Conservation (phyloP, 1,140 invertebrate genomes). For the Caenorhabditis briggsae region DNA sequence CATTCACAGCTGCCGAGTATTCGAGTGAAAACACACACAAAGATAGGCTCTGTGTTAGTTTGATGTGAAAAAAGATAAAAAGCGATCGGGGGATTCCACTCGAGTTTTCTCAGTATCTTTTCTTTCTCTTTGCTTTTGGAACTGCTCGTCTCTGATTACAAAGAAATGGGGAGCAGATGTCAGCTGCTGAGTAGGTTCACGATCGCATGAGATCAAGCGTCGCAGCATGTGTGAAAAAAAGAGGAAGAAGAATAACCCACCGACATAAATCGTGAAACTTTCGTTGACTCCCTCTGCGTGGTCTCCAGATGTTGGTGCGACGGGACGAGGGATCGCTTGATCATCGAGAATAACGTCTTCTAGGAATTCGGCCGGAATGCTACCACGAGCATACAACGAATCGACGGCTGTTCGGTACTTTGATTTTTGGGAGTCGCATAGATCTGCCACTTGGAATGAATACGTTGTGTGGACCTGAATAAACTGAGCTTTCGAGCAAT, state of each 20-base stretch:
- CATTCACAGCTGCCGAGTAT: slow-evolving; percentile 26
- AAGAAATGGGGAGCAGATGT: slow-evolving; percentile 40
- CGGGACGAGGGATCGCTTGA: background rate
- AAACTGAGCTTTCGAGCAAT: background rate
- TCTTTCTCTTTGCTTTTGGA: background rate
- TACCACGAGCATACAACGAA: slow-evolving; percentile 13
- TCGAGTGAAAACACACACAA: background rate
- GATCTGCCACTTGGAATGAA: slow-evolving; percentile 39
- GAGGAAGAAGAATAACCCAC: slow-evolving; percentile 19
- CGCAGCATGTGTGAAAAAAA: background rate
- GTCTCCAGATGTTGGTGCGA: slow-evolving; percentile 23
- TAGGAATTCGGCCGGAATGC: slow-evolving; percentile 16
- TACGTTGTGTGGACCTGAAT: slow-evolving; percentile 30
- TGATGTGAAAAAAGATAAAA: slow-evolving; percentile 5
- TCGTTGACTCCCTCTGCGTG: slow-evolving; percentile 45
- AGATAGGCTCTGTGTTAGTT: background rate
- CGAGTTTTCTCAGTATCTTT: background rate
- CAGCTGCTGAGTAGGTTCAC: slow-evolving; percentile 10
- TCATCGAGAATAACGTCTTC: slow-evolving; percentile 20
- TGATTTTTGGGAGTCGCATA: slow-evolving; percentile 23
- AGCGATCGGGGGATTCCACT: background rate
- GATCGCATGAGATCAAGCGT: slow-evolving; percentile 5
- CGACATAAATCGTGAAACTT: slow-evolving; percentile 58
- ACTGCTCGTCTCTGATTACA: slow-evolving; percentile 6
- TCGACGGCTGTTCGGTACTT: slow-evolving; percentile 34